These are phyloP conservation scores for Epinephelus lanceolatus DNA, from an alignment of 2,113 vertebrate genomes.

Conservation along the genomic window DNA sequence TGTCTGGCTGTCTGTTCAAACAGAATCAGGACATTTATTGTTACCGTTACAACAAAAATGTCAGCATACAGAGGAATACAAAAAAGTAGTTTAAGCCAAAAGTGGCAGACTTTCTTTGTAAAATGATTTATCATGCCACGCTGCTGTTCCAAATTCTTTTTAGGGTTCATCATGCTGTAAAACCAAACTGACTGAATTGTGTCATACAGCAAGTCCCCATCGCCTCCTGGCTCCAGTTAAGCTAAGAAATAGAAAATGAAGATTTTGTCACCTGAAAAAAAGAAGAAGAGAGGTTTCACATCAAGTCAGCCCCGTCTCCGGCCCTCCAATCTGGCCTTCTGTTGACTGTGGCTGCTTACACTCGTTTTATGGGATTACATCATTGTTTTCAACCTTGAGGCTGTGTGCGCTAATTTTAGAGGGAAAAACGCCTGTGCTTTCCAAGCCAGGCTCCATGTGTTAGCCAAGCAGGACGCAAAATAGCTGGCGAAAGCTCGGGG, in stretches of 20 bases:
- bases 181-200: constrained; percentile 78
- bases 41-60: constrained; percentile 52
- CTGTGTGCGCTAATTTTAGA: constrained; percentile 65
- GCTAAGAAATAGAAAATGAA: constrained; percentile 39
- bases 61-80: constrained; percentile 56
- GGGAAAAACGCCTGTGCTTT: constrained; percentile 68
- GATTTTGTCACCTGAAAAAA: constrained; percentile 42
- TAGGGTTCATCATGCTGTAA: constrained; percentile 64
- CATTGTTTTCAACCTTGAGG: constrained; percentile 65
- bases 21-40: constrained; percentile 59
- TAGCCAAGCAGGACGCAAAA: constrained; percentile 72
- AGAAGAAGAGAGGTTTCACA: constrained; percentile 41
- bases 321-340: constrained; percentile 26
- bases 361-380: constrained; percentile 71
- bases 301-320: constrained; percentile 17
- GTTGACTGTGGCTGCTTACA: constrained; percentile 41
- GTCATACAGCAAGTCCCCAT: constrained; percentile 61
- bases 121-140: constrained; percentile 69
- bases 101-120: constrained; percentile 61
- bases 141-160: constrained; percentile 68
- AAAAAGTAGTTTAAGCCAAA: constrained; percentile 59
- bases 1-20: constrained; percentile 46
- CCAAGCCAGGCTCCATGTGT: constrained; percentile 56
- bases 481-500: constrained; percentile 67
- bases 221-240: constrained; percentile 60